A percentile compares a stretch with the other conserved stretches of the same genome.
phyloP scores from a whole-genome alignment of 2,113 vertebrate species.

The Barbus barbus region DNA sequence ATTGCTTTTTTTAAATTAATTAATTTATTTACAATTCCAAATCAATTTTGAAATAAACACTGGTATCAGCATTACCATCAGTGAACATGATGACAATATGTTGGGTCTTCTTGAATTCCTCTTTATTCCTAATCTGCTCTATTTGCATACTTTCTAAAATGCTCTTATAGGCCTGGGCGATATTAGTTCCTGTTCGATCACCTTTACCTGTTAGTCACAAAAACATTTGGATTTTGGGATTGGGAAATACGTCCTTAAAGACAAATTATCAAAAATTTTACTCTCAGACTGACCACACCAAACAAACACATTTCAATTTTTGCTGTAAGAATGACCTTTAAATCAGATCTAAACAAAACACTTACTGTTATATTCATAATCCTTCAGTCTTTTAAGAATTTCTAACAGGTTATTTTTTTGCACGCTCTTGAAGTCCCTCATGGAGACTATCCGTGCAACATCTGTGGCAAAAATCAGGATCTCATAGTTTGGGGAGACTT shows the following conservation, averaged over 20 bases:
- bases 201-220: conserved; percentile 42
- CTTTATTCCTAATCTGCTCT: conserved; percentile 33
- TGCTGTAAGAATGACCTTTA: background rate
- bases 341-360: background rate
- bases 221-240: background rate
- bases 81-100: conserved; percentile 74
- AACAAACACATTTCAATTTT: background rate
- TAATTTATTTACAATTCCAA: background rate
- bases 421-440: conserved; percentile 51
- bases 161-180: conserved; percentile 56
- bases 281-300: background rate
- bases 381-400: background rate
- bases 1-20: background rate
- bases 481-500: conserved; percentile 72
- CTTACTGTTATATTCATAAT: conserved; percentile 58
- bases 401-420: accelerated
- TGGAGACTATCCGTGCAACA: conserved; percentile 49
- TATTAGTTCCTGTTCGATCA: conserved; percentile 66
- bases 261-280: too few species aligned
- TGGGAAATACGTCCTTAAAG: background rate
- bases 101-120: conserved; percentile 57
- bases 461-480: conserved; percentile 71
- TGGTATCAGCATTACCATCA: conserved; percentile 67
- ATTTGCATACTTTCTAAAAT: conserved; percentile 60
- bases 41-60: background rate